Evolutionary conservation across 2,797 vertebrate species (phyloP).

Genomic region (Sebastolobus alascanus): DNA sequence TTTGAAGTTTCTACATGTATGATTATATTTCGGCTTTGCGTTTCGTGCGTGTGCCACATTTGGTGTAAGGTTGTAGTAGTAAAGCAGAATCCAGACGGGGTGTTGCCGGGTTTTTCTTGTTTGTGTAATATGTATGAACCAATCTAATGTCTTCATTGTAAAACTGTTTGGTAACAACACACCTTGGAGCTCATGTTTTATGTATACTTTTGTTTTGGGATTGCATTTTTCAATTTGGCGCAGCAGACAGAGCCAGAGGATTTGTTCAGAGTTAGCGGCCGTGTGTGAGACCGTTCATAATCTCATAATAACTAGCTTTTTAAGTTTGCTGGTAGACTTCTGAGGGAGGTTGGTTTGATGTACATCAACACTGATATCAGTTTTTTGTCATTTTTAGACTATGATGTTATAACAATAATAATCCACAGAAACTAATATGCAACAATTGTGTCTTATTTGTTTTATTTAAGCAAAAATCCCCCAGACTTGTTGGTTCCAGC

Average conservation of each 20-base stretch:
- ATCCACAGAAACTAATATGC: not conserved
- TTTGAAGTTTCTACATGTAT: constrained; percentile 14
- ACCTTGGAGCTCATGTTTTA: constrained; percentile 5
- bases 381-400: not conserved
- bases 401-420: too few relatives aligned
- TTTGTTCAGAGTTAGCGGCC: not conserved
- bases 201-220: constrained; percentile 5
- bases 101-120: not conserved
- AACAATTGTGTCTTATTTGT: not conserved
- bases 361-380: not conserved
- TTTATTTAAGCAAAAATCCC: not conserved
- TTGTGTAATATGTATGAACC: constrained; percentile 20
- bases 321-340: not conserved
- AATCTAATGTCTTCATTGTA: not conserved
- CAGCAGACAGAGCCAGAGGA: not conserved
- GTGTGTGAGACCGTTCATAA: not conserved
- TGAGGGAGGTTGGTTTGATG: not conserved
- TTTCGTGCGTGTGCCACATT: not conserved
- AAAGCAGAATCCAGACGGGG: not conserved
- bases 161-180: not conserved
- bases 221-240: not conserved
- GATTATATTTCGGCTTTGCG: not conserved
- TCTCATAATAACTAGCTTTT: not conserved
- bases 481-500: not conserved
- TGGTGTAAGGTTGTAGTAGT: not conserved